Conservation (phyloP, 2,888 invertebrate species). For the Trachelus troglodyta region DNA sequence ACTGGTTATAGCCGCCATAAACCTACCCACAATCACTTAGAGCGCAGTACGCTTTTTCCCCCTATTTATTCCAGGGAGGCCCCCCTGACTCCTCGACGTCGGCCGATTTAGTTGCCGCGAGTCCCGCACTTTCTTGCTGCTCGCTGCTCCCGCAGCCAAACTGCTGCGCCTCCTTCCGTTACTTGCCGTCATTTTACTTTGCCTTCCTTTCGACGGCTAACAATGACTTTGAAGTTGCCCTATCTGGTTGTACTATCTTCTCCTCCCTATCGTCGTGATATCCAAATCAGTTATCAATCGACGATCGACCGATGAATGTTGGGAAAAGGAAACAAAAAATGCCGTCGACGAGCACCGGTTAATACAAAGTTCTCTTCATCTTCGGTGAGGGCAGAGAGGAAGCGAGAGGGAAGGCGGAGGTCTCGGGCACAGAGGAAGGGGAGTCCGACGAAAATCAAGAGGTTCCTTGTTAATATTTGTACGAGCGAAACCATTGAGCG, state of each 20-base stretch:
- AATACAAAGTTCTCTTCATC: slow-evolving; percentile 13
- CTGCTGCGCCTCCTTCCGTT: background rate
- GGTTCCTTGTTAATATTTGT: slow-evolving; percentile 28
- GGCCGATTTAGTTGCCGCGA: background rate
- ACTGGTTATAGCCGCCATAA: slow-evolving; percentile 61
- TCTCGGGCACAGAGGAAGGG: slow-evolving; percentile 39
- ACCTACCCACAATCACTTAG: slow-evolving; percentile 64
- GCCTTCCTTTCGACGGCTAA: background rate
- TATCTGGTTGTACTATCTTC: too few relatives aligned
- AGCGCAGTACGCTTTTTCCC: slow-evolving; percentile 46
- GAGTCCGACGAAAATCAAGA: slow-evolving; percentile 24
- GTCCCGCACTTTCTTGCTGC: background rate
- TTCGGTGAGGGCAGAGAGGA: too few relatives aligned
- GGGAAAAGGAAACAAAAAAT: slow-evolving; percentile 11
- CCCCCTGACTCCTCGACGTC: background rate
- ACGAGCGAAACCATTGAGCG: slow-evolving; percentile 14
- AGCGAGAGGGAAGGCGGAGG: slow-evolving; percentile 22
- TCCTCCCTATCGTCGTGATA: slow-evolving; percentile 19
- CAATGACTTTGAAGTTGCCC: too few relatives aligned
- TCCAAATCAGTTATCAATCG: slow-evolving; percentile 30
- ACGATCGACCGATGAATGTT: slow-evolving; percentile 15
- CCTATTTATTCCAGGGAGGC: slow-evolving; percentile 40
- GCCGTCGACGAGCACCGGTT: slow-evolving; percentile 29
- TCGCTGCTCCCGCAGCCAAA: background rate
- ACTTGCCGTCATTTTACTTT: background rate